Evolutionary conservation across 2,113 vertebrate species (phyloP).

Genomic region (Melospiza melodia): DNA sequence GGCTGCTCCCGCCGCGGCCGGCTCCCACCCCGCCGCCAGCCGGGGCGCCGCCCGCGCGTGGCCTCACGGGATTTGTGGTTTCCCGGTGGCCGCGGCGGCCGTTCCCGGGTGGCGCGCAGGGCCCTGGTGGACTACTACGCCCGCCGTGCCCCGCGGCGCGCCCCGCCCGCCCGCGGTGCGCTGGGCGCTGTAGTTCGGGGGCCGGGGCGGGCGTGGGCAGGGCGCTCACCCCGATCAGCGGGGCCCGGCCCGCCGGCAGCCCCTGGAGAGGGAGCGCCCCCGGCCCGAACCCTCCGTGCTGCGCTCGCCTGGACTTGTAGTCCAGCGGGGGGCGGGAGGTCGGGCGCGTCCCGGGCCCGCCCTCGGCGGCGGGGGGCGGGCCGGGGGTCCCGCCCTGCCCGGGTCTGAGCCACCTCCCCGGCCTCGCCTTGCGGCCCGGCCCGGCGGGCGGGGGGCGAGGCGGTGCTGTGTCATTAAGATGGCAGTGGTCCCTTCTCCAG

Average conservation of each 20-base stretch:
- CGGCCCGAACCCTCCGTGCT: not conserved
- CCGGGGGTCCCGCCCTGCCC: not conserved
- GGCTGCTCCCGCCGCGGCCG: not conserved
- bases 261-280: no score
- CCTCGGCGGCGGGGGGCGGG: not conserved
- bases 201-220: not conserved
- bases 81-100: not conserved
- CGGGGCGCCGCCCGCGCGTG: not conserved
- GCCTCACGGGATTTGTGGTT: not conserved
- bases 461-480: slow-evolving; percentile 53
- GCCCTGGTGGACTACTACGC: not conserved
- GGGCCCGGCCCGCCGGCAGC: no score
- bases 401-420: not conserved
- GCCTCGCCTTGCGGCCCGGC: not conserved
- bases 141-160: not conserved
- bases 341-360: not conserved
- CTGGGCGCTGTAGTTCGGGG: not conserved
- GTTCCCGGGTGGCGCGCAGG: not conserved
- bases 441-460: not conserved
- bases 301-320: not conserved
- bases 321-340: not conserved
- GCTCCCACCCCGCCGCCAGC: not conserved
- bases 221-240: not conserved
- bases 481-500: slow-evolving; percentile 12
- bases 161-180: not conserved